Base-by-base conservation (phyloP, 2,113 vertebrate species). In the Mesocricetus auratus region DNA sequence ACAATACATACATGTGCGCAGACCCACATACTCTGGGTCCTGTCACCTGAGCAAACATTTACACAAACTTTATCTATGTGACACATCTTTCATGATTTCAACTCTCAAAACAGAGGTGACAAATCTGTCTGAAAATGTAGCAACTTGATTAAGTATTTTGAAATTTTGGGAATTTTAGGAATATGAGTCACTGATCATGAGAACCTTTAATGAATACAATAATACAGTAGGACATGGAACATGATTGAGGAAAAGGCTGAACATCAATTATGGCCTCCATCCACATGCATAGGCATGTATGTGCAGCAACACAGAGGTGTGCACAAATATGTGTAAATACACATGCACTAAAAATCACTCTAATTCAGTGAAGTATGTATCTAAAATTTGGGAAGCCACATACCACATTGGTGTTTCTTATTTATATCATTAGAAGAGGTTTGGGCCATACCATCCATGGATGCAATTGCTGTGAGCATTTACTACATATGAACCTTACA, bases 391-490 rank as follows among this genome's bases (percentile, higher is more conserved):
- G 42, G 50, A 94, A 47, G 19, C 68, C 36, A 33, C 16, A n/a
- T 90, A 91, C 31, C 50, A 78, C 22, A 47, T 26, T 58, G 47
- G 85, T 71, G 50, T 92, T 97, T 91, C 79, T 97, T 95, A 88
- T 90, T 89, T 97, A 94, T 91, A 93, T 91, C 73, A 95, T 64
- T 62, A 89, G 92, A 91, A 53, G 24, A 94, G 33, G 12, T 62
- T 15, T 12, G 15, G 33, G 39, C 79, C 87, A 79, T 36, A 83
- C 39, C 56, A 68, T 50, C 50, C 15, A 42, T 26, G 64, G 71
- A n/a, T 83, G 69, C 71, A 83, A 69, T 74, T 93, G 83, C 26
- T 68, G 12, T 71, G 60, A 93, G 0, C 58, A 58, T 79, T 77
- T 75, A 95, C 79, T 94, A 31, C 74, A 26, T 87, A 69, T 94